phyloP scores from a whole-genome alignment of 1,140 invertebrate species.

The Octopus bimaculoides region DNA sequence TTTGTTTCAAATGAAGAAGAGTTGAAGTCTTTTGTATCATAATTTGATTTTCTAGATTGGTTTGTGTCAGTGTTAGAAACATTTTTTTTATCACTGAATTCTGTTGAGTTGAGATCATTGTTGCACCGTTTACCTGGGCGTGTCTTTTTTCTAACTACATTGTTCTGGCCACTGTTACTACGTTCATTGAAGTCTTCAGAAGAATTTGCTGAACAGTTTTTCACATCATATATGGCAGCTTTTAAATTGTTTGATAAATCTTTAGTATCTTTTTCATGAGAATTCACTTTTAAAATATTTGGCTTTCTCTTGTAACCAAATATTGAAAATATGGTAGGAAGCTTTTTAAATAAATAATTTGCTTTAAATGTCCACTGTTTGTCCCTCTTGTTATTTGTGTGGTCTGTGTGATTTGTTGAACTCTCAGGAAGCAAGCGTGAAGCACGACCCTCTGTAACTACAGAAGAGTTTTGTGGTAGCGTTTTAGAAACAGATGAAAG shows the following conservation, averaged over 20 bases:
- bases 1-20: slow-evolving; percentile 21
- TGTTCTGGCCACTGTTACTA: too few species aligned
- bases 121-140: slow-evolving; percentile 1
- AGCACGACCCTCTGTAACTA: background rate
- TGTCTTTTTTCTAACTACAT: background rate
- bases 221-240: too few species aligned
- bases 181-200: too few species aligned
- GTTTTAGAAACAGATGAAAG: slow-evolving; percentile 16
- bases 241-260: too few species aligned
- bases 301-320: background rate
- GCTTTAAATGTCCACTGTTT: slow-evolving; percentile 4
- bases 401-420: background rate
- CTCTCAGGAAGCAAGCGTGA: background rate
- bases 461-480: slow-evolving; percentile 1
- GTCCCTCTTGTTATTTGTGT: background rate
- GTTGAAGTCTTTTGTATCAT: slow-evolving; percentile 29
- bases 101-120: slow-evolving; percentile 16
- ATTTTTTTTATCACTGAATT: background rate
- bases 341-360: slow-evolving; percentile 10
- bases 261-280: background rate
- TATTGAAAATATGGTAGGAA: background rate
- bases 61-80: background rate
- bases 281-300: background rate
- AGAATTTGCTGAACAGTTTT: too few species aligned
- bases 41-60: slow-evolving; percentile 16